A percentile compares a stretch with the other conserved stretches of the same genome.
These are phyloP conservation scores for Sialia sialis DNA, from an alignment of 2,113 vertebrate genomes.

Conservation along the genomic window DNA sequence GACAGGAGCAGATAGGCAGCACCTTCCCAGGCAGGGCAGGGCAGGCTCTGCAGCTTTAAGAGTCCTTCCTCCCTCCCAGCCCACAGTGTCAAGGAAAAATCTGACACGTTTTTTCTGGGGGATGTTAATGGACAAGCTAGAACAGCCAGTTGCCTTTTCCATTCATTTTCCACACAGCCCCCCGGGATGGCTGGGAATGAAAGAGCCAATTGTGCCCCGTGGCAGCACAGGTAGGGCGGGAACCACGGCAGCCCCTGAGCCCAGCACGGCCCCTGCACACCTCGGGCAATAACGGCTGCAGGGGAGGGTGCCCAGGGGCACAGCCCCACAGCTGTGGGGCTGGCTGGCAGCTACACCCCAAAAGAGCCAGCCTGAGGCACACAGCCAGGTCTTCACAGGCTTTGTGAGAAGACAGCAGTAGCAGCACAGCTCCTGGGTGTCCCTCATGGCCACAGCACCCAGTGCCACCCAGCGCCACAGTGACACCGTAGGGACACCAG, in stretches of 20 bases:
- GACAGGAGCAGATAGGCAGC: neutral
- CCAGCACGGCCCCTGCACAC: neutral
- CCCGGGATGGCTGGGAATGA: conserved; percentile 16
- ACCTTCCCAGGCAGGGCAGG: neutral
- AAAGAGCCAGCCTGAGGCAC: neutral
- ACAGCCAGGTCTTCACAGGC: fast-evolving
- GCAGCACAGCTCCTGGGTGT: fast-evolving
- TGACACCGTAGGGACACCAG: fast-evolving
- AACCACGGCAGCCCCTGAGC: neutral
- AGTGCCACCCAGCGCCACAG: neutral
- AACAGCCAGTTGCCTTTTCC: conserved; percentile 64
- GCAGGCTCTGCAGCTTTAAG: conserved; percentile 12
- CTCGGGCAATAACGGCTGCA: neutral
- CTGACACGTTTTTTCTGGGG: conserved; percentile 55
- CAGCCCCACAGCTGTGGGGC: neutral
- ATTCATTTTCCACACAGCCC: conserved; percentile 50
- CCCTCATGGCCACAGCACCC: fast-evolving
- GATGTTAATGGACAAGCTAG: neutral
- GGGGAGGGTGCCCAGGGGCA: neutral
- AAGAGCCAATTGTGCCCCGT: conserved; percentile 32
- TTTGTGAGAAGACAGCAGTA: fast-evolving
- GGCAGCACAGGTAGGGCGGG: conserved; percentile 12
- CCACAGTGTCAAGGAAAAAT: conserved; percentile 40
- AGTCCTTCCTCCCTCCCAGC: conserved; percentile 35
- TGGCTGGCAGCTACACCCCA: neutral